Conservation (phyloP, 2,113 vertebrate species). For the Aleadryas rufinucha region DNA sequence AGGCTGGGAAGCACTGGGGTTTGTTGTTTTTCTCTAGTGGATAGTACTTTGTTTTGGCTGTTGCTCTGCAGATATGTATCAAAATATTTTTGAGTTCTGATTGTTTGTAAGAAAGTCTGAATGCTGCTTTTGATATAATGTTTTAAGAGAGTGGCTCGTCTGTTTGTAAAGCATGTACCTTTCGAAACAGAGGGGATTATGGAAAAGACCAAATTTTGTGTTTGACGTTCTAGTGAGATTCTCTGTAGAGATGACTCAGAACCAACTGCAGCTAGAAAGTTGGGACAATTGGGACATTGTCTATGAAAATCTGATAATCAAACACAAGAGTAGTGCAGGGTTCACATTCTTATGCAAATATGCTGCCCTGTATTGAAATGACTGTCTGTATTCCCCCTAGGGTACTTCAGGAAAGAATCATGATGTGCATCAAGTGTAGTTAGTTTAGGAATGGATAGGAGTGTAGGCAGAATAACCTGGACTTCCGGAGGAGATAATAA, state of each 20-base stretch:
- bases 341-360: neutral
- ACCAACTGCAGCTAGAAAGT: neutral
- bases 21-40: neutral
- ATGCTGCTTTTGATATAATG: neutral
- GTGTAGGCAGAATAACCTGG: constrained; percentile 10
- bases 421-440: constrained; percentile 1
- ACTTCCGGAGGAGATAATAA: constrained; percentile 19
- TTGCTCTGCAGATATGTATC: neutral
- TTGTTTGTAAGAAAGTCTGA: neutral
- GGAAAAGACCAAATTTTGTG: neutral
- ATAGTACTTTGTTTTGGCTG: neutral
- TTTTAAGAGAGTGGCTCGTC: neutral
- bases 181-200: neutral
- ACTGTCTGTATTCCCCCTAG: neutral
- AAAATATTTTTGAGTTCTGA: neutral
- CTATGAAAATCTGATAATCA: neutral
- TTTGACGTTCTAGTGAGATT: neutral
- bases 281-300: neutral
- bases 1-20: neutral
- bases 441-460: neutral
- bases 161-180: neutral
- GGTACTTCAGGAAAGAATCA: constrained; percentile 13
- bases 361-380: neutral
- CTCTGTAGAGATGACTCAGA: neutral
- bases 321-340: neutral